phyloP scores from a whole-genome alignment of 2,113 vertebrate genomes.

The Chrysemys picta region DNA sequence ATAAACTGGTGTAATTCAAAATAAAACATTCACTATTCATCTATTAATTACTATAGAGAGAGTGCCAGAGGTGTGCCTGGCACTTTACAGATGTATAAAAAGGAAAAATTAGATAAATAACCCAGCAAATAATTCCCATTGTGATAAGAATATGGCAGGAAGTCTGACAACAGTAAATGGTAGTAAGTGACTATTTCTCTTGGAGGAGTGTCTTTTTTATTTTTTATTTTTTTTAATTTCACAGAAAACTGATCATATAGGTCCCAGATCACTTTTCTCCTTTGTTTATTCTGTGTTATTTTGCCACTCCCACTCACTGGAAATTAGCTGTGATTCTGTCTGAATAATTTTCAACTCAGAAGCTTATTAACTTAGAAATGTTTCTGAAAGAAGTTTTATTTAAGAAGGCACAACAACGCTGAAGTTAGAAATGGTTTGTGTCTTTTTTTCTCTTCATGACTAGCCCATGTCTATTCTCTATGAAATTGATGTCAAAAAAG shows the following conservation, averaged over 20 bases:
- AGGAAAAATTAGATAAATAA: background rate
- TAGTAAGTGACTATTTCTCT: slow-evolving; percentile 12
- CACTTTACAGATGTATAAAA: background rate
- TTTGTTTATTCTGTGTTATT: background rate
- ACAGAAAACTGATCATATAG: background rate
- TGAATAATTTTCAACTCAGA: slow-evolving; percentile 35
- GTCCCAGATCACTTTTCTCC: background rate
- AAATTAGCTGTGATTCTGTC: slow-evolving; percentile 32
- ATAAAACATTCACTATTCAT: background rate
- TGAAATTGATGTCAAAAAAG: slow-evolving; percentile 91
- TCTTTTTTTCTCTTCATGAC: slow-evolving; percentile 79
- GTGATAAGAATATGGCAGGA: background rate
- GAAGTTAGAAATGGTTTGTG: slow-evolving; percentile 80
- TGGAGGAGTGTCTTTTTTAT: background rate
- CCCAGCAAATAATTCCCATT: background rate
- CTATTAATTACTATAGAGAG: background rate
- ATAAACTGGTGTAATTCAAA: background rate
- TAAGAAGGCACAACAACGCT: slow-evolving; percentile 59
- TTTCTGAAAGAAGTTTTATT: slow-evolving; percentile 66
- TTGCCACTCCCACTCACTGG: slow-evolving; percentile 1
- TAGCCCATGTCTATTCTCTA: slow-evolving; percentile 89
- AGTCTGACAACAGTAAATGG: background rate
- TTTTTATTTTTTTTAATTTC: background rate
- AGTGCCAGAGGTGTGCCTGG: background rate
- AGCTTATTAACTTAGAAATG: slow-evolving; percentile 31